Evolutionary conservation across 2,888 invertebrate genomes (phyloP), one percentile per base, ranked within the genome.

Genomic region (Piscicola geometra): DNA sequence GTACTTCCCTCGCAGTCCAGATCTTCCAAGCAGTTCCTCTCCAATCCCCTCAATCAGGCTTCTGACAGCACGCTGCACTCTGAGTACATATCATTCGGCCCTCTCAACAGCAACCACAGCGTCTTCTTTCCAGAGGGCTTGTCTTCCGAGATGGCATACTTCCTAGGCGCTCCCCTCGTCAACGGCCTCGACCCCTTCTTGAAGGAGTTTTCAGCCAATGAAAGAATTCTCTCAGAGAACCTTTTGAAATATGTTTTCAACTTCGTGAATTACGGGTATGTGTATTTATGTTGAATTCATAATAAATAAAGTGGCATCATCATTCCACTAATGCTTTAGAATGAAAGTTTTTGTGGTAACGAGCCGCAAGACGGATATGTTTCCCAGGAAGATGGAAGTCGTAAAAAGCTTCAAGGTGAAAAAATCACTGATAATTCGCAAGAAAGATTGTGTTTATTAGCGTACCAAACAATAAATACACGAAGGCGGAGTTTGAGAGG

Each of bases 161-260:
- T 84, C 28, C 83, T 85, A 73, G 85, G 84, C 1, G 83, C 85
- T 2, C 84, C 85, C 15, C 79, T 84, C 25, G 82, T 83, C 3
- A 81, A 83, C 60, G 83, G 84, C 1, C 78, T 83, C 1, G 82
- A 83, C 3, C 84, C 84, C 0, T 84, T 85, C 76, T 25, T 47
- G 64, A 36, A 47, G 3, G 74, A 78, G n/a, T 77, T 75, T 70
- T 82, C 80, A 9, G 79, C 79, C 25, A 79, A 80, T 9, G 84
- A 85, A 74, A 80, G 80, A 64, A 81, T 82, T 79, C 78, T 85
- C 35, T 82, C 82, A 73, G 82, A 83, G 76, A 81, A 82, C 9
- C 81, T 84, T 70, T 82, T 85, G 82, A 81, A 82, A 25, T 83
- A 84, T 78, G 83, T 83, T 83, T 82, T 83, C 36, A 84, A 84